Evolutionary conservation across 2,113 vertebrate genomes (phyloP), one percentile per base, ranked within the genome.

Genomic region (Heteronetta atricapilla): DNA sequence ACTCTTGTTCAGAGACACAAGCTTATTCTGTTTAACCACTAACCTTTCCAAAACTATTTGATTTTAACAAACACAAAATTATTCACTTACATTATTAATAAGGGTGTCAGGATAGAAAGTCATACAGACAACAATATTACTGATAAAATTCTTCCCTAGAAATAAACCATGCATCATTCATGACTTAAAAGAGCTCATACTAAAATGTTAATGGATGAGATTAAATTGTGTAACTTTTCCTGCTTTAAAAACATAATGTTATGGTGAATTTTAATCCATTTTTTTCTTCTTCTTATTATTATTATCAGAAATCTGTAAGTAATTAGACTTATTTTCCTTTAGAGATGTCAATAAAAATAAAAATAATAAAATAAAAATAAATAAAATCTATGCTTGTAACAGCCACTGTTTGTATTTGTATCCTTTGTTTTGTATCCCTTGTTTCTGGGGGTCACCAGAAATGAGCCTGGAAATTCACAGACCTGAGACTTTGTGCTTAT

Each of bases 221-320:
- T 59, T 70, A 23, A 75, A 70, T 66, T 36, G 4, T 59, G 3
- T 21, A 40, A 31, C 2, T 59, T 82, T 58, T 62, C 16, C 17
- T 33, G 23, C 7, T 68, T 26, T 38, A 42, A 7, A 68, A 76
- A n/a, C 1, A 12, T 20, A 8, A 8, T 25, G 52, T 76, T 63
- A 22, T 33, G 2, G 1, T 14, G 53, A 33, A 56, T 26, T 42
- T 68, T 59, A 26, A 3, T 0, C 34, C 38, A 3, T 18, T 13
- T 7, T 6, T 82, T 42, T 42, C 6, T 40, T 40, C 13, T 44
- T 44, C 7, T 44, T 44, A 7, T 44, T 44, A 17, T 44, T 44
- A 17, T 44, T 56, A n/a, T 53, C 16, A 53, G 44, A 89, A 82
- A 82, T 23, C 23, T 56, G 21, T 73, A 64, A 74, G 21, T 0